phyloP scores from a whole-genome alignment of 2,113 vertebrate genomes.

The Chauna torquata region DNA sequence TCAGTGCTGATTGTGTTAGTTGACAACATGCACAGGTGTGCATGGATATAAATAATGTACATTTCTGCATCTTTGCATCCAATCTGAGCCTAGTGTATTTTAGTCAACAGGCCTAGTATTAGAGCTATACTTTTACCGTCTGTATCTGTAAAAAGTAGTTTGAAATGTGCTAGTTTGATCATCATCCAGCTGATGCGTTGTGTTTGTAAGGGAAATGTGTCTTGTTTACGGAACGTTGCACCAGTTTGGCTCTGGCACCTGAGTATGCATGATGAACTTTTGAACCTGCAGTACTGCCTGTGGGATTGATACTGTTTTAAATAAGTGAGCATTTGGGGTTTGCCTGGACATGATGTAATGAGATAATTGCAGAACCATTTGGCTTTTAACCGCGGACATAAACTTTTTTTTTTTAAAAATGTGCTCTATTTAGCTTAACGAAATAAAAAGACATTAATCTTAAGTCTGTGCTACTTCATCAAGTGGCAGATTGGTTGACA shows the following conservation, averaged over 20 bases:
- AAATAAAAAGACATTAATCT: background rate
- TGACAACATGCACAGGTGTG: background rate
- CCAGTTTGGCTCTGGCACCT: conserved; percentile 8
- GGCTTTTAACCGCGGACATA: background rate
- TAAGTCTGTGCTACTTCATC: background rate
- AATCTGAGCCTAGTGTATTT: fast-evolving
- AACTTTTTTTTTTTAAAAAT: background rate
- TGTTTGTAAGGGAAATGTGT: background rate
- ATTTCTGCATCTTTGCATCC: background rate
- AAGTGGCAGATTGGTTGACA: background rate
- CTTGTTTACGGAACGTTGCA: background rate
- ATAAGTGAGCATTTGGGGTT: conserved; percentile 14
- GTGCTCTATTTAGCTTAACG: background rate
- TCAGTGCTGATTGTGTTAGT: background rate
- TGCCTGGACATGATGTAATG: conserved; percentile 52
- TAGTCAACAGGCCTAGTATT: background rate
- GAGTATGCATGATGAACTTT: conserved; percentile 5
- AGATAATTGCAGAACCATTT: conserved; percentile 58
- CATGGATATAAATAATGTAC: background rate
- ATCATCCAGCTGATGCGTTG: background rate
- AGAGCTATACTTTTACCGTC: background rate
- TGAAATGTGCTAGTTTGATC: background rate
- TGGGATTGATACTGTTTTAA: conserved; percentile 23
- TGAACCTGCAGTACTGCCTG: conserved; percentile 7
- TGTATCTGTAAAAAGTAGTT: background rate